phyloP scores from a whole-genome alignment of 2,888 invertebrate genomes.

The Sisyra nigra region DNA sequence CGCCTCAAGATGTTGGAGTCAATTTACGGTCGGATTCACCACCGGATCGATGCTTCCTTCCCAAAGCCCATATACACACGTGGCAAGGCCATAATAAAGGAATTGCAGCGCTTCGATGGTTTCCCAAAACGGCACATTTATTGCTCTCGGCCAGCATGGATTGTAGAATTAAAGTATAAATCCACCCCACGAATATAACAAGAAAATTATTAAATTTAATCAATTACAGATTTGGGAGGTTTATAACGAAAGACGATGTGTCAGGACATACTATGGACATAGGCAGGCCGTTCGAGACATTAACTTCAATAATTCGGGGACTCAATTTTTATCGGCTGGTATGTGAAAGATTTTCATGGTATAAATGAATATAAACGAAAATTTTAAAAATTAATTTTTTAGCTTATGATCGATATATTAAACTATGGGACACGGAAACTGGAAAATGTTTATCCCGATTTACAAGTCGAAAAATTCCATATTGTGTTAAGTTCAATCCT shows the following conservation, averaged over 20 bases:
- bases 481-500: conserved; percentile 96
- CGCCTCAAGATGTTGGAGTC: conserved; percentile 84
- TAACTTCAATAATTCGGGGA: conserved; percentile 88
- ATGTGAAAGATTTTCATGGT: conserved; percentile 13
- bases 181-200: not conserved
- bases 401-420: conserved; percentile 91
- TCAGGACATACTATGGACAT: conserved; percentile 92
- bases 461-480: conserved; percentile 92
- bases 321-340: conserved; percentile 88
- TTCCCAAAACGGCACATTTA: conserved; percentile 87
- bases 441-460: conserved; percentile 76
- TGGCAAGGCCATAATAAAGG: conserved; percentile 98
- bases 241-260: conserved; percentile 82
- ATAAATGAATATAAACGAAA: not conserved
- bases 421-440: conserved; percentile 98
- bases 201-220: no score
- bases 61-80: conserved; percentile 88
- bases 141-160: conserved; percentile 95
- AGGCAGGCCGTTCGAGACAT: conserved; percentile 92
- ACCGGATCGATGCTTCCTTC: conserved; percentile 90
- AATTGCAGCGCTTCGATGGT: conserved; percentile 87
- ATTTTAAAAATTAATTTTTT: conserved; percentile 15
- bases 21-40: conserved; percentile 74
- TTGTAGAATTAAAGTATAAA: conserved; percentile 68
- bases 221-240: conserved; percentile 82